Percentiles rank a stretch among this genome's conserved stretches.
Conservation (phyloP, 2,888 invertebrate genomes). For the Aleiodes leptofemur region DNA sequence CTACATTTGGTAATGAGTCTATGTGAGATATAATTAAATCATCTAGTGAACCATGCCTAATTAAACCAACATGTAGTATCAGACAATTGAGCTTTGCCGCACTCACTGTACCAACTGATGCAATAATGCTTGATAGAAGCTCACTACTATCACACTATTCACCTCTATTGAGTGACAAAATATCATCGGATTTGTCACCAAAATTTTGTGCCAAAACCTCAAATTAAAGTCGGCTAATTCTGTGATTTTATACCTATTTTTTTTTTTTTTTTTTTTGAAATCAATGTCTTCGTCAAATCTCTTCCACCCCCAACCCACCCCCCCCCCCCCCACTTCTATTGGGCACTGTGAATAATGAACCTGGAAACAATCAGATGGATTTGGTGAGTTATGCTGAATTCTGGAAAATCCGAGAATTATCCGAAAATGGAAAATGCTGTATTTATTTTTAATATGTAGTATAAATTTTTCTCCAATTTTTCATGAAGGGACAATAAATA, state of each 20-base stretch:
- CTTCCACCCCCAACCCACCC: too few relatives aligned
- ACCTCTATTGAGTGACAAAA: slow-evolving; percentile 15
- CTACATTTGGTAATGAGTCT: slow-evolving; percentile 61
- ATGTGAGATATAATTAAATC: slow-evolving; percentile 68
- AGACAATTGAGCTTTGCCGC: slow-evolving; percentile 35
- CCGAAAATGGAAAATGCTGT: background rate
- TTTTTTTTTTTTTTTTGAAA: background rate
- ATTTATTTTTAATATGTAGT: background rate
- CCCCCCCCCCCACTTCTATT: background rate
- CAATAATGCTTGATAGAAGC: slow-evolving; percentile 19
- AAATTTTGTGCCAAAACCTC: slow-evolving; percentile 35
- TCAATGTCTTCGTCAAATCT: background rate
- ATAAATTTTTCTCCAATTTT: slow-evolving; percentile 7
- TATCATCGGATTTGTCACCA: background rate
- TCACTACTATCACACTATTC: slow-evolving; percentile 25
- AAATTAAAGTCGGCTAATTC: slow-evolving; percentile 18
- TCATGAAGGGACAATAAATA: too few relatives aligned
- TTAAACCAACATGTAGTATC: slow-evolving; percentile 11
- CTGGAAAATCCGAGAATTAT: background rate
- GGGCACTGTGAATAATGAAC: background rate
- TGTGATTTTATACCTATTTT: background rate
- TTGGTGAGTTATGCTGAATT: background rate
- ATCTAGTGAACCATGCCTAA: slow-evolving; percentile 65
- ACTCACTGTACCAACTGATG: slow-evolving; percentile 29
- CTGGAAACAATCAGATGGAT: background rate